Conservation (phyloP, 2,888 invertebrate species). For the Neuroscelio doddi region DNA sequence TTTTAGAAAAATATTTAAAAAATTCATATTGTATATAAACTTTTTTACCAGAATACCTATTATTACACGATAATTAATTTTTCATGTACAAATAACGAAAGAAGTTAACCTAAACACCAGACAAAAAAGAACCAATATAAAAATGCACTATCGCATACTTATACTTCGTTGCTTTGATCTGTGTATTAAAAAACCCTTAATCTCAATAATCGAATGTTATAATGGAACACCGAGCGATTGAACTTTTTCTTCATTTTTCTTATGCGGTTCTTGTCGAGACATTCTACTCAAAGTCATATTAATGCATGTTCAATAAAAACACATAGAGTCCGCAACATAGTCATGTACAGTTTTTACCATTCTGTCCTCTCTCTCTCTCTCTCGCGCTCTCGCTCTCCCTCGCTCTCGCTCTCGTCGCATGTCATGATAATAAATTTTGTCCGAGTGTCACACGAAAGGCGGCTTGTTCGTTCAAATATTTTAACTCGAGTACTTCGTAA, state of each 20-base stretch:
- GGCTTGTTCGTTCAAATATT: constrained; percentile 40
- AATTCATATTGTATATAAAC: too few species aligned
- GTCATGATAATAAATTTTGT: constrained; percentile 41
- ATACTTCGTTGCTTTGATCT: background rate
- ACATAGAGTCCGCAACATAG: constrained; percentile 38
- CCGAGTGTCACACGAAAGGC: constrained; percentile 40
- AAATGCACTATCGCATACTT: too few species aligned
- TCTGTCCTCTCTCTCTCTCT: constrained; percentile 1
- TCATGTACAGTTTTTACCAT: constrained; percentile 39
- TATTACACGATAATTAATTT: too few species aligned
- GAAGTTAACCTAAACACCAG: too few species aligned
- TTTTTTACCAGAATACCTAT: too few species aligned
- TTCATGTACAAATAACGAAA: too few species aligned
- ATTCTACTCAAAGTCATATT: constrained; percentile 46
- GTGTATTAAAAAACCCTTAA: background rate
- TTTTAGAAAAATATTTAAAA: too few species aligned
- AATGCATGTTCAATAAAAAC: constrained; percentile 47
- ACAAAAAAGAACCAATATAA: too few species aligned
- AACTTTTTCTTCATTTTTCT: constrained; percentile 17
- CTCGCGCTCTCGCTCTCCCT: background rate
- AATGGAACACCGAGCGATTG: background rate
- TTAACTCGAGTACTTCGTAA: constrained; percentile 39
- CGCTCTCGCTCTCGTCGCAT: constrained; percentile 23
- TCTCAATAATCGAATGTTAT: background rate
- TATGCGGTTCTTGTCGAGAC: constrained; percentile 40